Conservation (phyloP, 1,140 invertebrate genomes). For the Muscidifurax raptorellus region DNA sequence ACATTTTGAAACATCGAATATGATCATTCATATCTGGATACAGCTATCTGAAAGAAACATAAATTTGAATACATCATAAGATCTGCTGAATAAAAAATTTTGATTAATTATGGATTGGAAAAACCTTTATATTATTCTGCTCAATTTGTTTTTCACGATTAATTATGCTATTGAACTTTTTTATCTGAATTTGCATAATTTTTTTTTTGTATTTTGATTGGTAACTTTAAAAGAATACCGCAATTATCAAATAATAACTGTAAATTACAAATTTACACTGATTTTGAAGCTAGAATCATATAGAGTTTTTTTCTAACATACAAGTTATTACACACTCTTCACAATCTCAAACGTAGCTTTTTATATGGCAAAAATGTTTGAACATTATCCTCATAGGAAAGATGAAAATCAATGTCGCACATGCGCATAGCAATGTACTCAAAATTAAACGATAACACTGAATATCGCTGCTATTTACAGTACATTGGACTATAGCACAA, state of each 20-base stretch:
- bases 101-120: conserved; percentile 10
- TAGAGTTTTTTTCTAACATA: neutral
- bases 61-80: conserved; percentile 7
- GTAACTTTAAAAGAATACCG: neutral
- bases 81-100: conserved; percentile 20
- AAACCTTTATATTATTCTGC: conserved; percentile 58
- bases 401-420: neutral
- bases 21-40: neutral
- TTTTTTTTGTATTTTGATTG: neutral
- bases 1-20: neutral
- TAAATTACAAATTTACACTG: no score
- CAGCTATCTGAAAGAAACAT: conserved; percentile 39
- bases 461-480: neutral
- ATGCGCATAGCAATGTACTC: neutral
- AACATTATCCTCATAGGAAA: conserved; percentile 14
- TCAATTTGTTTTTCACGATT: neutral
- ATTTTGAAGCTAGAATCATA: conserved; percentile 2
- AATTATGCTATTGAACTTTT: neutral
- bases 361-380: neutral
- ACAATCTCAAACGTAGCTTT: neutral
- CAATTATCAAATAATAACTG: neutral
- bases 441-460: neutral
- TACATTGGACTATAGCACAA: conserved; percentile 15
- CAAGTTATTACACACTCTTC: neutral
- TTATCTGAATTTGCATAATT: neutral